These are phyloP conservation scores for Reinhardtius hippoglossoides DNA, from an alignment of 2,113 vertebrate species.

Conservation along the genomic window DNA sequence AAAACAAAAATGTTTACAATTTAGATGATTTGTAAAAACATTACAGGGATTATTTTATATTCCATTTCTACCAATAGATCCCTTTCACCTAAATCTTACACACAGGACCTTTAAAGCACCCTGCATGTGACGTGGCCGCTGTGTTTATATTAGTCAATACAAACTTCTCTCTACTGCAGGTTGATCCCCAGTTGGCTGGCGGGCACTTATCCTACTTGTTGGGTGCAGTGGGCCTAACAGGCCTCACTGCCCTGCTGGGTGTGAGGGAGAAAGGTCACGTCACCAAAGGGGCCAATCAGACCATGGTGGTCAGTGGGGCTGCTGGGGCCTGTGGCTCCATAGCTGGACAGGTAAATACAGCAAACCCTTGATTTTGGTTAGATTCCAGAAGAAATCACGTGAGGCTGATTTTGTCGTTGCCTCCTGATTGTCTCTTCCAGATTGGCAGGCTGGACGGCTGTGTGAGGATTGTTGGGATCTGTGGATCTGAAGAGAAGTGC, in stretches of 20 bases:
- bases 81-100: too few species aligned
- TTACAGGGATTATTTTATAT: too few species aligned
- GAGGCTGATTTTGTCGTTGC: background rate
- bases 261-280: constrained; percentile 92
- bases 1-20: too few species aligned
- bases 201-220: constrained; percentile 91
- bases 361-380: background rate
- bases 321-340: constrained; percentile 94
- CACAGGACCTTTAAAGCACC: too few species aligned
- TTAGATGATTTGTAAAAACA: too few species aligned
- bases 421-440: constrained; percentile 65
- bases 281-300: constrained; percentile 87
- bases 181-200: constrained; percentile 86
- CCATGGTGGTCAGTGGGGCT: constrained; percentile 95
- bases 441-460: constrained; percentile 92
- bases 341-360: constrained; percentile 89
- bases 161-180: constrained; percentile 71
- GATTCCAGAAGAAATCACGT: background rate
- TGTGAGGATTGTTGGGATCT: constrained; percentile 91
- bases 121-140: too few species aligned
- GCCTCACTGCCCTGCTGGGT: constrained; percentile 90
- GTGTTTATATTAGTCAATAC: background rate
- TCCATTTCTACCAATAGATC: too few species aligned
- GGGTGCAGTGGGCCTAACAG: constrained; percentile 91
- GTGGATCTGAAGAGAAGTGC: constrained; percentile 92